Evolutionary conservation across 2,113 vertebrate genomes (phyloP).

Genomic region (Pao palembangensis): DNA sequence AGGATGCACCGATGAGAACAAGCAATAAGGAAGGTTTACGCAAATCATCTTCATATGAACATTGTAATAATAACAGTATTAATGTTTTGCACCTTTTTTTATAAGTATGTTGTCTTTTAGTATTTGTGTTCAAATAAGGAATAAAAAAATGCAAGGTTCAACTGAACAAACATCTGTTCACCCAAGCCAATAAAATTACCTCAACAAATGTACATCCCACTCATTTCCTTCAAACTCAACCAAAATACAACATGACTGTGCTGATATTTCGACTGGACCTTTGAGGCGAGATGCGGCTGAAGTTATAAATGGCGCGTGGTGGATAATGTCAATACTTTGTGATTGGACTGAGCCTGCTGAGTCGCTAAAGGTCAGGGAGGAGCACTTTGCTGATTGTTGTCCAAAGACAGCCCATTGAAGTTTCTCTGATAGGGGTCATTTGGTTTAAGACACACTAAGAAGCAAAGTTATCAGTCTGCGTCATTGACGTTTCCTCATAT

Average conservation of each 20-base stretch:
- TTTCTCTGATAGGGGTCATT: conserved; percentile 71
- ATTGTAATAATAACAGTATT: too few species aligned
- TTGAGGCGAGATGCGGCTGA: conserved; percentile 45
- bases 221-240: conserved; percentile 31
- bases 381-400: conserved; percentile 72
- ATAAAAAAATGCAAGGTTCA: conserved; percentile 8
- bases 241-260: conserved; percentile 63
- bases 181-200: not conserved
- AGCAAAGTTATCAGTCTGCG: conserved; percentile 64
- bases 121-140: conserved; percentile 19
- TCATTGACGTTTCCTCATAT: conserved; percentile 41
- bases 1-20: too few species aligned
- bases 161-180: conserved; percentile 20
- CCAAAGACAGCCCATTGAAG: conserved; percentile 68
- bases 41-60: too few species aligned
- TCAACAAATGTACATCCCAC: not conserved
- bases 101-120: not conserved
- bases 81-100: too few species aligned
- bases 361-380: conserved; percentile 70
- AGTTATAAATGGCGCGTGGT: conserved; percentile 69
- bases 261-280: conserved; percentile 64
- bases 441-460: conserved; percentile 55
- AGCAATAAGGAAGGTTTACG: too few species aligned
- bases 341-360: conserved; percentile 67
- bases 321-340: conserved; percentile 72